A percentile compares a stretch with the other conserved stretches of the same genome.
These are phyloP conservation scores for Drosophila pachea DNA, from an alignment of 1,140 invertebrate genomes.

Conservation along the genomic window DNA sequence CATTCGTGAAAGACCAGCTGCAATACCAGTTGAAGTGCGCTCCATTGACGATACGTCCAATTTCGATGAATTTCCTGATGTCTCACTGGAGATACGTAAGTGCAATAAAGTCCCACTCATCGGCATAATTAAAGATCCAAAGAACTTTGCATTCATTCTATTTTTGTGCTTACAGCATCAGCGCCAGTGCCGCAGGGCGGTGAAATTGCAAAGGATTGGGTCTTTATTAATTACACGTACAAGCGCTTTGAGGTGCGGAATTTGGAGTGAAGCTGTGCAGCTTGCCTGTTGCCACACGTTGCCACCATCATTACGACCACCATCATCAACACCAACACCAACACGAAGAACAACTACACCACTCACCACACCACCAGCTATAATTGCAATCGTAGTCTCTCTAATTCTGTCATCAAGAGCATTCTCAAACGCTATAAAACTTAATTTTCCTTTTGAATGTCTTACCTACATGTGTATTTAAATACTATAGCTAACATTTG, in stretches of 20 bases:
- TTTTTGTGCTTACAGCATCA: conserved; percentile 82
- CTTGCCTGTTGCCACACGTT: conserved; percentile 65
- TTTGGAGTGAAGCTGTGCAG: conserved; percentile 66
- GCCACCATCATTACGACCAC: conserved; percentile 57
- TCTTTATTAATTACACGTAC: conserved; percentile 99
- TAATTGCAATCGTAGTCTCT: conserved; percentile 57
- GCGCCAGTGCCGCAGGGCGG: conserved; percentile 90
- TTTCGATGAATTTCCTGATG: conserved; percentile 99
- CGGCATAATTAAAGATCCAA: no score
- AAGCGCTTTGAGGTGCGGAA: conserved; percentile 94
- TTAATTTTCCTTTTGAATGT: conserved; percentile 72
- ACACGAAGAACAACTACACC: conserved; percentile 20
- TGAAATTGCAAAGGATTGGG: conserved; percentile 97
- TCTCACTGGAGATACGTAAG: conserved; percentile 98
- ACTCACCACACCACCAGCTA: conserved; percentile 19
- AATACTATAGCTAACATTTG: conserved; percentile 76
- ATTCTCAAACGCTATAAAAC: conserved; percentile 60
- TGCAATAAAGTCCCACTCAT: conserved; percentile 54
- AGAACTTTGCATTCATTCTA: background rate
- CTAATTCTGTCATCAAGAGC: conserved; percentile 60
- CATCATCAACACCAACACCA: conserved; percentile 6
- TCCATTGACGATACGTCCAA: conserved; percentile 99
- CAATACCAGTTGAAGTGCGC: conserved; percentile 96
- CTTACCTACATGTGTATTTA: conserved; percentile 77
- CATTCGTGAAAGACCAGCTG: conserved; percentile 97